Evolutionary conservation across 2,888 invertebrate species (phyloP).

Genomic region (Cremastinae sp.): DNA sequence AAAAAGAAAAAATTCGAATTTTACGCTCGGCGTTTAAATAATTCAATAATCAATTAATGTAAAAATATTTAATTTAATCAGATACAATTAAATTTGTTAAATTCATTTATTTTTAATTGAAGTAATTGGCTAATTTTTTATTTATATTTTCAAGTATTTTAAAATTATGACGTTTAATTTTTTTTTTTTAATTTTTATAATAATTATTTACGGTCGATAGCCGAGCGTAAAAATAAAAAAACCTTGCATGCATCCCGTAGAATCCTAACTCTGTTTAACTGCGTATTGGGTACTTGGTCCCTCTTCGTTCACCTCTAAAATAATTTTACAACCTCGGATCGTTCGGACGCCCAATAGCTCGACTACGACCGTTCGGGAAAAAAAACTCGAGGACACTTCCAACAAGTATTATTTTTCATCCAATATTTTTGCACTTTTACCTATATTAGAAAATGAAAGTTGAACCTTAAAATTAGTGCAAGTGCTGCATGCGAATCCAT

Average conservation of each 20-base stretch:
- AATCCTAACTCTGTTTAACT: conserved; percentile 71
- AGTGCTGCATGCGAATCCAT: too few species aligned
- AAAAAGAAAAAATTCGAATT: conserved; percentile 55
- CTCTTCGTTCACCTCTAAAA: conserved; percentile 58
- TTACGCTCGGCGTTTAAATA: conserved; percentile 74
- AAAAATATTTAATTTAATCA: background rate
- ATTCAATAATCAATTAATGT: conserved; percentile 5
- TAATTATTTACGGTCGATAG: conserved; percentile 58
- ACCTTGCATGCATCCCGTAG: conserved; percentile 74
- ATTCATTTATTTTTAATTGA: background rate
- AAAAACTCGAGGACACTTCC: conserved; percentile 20
- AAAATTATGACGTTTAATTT: conserved; percentile 21
- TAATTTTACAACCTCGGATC: conserved; percentile 22
- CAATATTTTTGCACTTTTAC: background rate
- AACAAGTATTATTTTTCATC: background rate
- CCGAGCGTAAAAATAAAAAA: conserved; percentile 73
- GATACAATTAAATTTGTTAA: too few species aligned
- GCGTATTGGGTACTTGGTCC: conserved; percentile 66
- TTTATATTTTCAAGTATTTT: conserved; percentile 24
- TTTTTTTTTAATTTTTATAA: conserved; percentile 19
- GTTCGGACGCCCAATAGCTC: conserved; percentile 34
- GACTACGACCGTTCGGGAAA: conserved; percentile 27
- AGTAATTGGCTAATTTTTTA: background rate
- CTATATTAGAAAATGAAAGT: too few species aligned
- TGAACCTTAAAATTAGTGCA: too few species aligned